A percentile compares a stretch with the other conserved stretches of the same genome.
These are phyloP conservation scores for Crotalus tigris DNA, from an alignment of 2,113 vertebrate genomes.

Conservation along the genomic window DNA sequence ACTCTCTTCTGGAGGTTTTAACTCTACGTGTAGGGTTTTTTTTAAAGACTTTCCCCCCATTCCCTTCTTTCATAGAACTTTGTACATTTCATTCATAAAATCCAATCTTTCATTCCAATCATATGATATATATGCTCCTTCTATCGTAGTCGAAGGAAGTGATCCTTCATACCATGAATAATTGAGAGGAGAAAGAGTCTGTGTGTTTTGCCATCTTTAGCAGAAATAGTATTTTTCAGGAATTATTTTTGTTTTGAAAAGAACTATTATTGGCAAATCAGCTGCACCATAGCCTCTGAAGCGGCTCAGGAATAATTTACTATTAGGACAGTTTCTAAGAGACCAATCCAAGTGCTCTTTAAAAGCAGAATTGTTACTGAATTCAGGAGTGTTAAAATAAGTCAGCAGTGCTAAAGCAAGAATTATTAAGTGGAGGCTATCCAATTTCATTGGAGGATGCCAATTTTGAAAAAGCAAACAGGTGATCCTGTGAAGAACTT, in stretches of 20 bases:
- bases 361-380: background rate
- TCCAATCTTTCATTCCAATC: background rate
- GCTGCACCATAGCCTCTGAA: background rate
- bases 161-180: background rate
- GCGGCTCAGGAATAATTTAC: background rate
- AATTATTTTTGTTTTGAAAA: background rate
- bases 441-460: background rate
- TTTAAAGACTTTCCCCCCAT: background rate
- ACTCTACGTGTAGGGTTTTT: background rate
- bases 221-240: background rate
- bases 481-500: background rate
- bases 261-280: background rate
- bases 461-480: background rate
- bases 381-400: background rate
- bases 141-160: background rate
- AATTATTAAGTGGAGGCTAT: background rate
- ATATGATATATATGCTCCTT: background rate
- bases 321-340: background rate
- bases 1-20: background rate
- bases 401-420: background rate
- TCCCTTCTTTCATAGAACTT: background rate
- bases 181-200: background rate
- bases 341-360: background rate
- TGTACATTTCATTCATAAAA: background rate
- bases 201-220: background rate